phyloP scores from a whole-genome alignment of 1,140 invertebrate species.

The Paraescarpia echinospica region DNA sequence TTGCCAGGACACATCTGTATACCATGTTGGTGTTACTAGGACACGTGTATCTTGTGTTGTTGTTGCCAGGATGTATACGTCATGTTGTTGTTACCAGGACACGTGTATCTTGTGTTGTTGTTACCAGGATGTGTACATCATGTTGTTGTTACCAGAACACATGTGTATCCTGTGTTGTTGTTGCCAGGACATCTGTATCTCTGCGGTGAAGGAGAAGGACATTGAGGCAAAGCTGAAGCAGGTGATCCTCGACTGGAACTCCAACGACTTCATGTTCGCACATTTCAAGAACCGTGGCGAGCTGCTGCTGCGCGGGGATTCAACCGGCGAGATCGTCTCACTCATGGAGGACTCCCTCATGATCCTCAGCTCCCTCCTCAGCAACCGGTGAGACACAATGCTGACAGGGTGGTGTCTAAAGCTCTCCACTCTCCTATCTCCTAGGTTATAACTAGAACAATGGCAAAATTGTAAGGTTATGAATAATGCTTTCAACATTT shows the following conservation, averaged over 20 bases:
- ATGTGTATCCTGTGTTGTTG: constrained; percentile 28
- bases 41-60: no score
- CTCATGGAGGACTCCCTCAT: constrained; percentile 94
- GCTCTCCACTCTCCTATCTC: neutral
- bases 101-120: neutral
- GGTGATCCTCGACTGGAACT: constrained; percentile 93
- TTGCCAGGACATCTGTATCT: constrained; percentile 88
- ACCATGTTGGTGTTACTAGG: neutral
- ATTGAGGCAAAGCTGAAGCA: constrained; percentile 93
- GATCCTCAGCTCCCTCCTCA: constrained; percentile 88
- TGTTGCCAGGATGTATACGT: neutral
- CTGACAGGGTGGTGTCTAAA: neutral
- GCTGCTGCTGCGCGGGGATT: constrained; percentile 85
- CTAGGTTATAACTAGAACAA: neutral
- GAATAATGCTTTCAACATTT: neutral
- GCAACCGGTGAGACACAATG: constrained; percentile 69
- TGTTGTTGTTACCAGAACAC: neutral
- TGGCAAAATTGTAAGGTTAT: neutral
- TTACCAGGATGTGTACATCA: neutral
- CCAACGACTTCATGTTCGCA: constrained; percentile 90
- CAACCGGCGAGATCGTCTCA: constrained; percentile 91
- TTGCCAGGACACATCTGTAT: neutral
- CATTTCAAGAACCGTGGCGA: constrained; percentile 95
- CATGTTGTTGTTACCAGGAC: neutral
- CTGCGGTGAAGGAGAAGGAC: constrained; percentile 96